Percentiles rank a stretch among this genome's conserved stretches.
Evolutionary conservation across 2,888 invertebrate genomes (phyloP).

Genomic region (Tricholauxania praeusta): DNA sequence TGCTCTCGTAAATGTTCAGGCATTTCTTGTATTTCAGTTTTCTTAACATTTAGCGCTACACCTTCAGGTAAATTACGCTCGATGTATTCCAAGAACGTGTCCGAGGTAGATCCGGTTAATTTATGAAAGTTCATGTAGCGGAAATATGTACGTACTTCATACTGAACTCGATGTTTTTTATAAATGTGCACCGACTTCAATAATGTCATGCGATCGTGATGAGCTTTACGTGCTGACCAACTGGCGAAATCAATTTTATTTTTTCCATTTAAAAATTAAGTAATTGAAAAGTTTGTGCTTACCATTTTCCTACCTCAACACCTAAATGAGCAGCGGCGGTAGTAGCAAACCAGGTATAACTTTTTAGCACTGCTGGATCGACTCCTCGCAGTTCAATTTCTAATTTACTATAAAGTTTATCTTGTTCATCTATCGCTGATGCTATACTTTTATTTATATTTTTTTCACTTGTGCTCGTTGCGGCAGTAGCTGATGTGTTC

Average conservation of each 20-base stretch:
- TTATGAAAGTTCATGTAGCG: slow-evolving; percentile 84
- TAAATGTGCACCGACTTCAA: slow-evolving; percentile 90
- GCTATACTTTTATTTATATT: not conserved
- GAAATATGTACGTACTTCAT: slow-evolving; percentile 94
- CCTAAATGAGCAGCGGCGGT: slow-evolving; percentile 86
- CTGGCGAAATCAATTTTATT: slow-evolving; percentile 68
- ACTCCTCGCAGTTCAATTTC: slow-evolving; percentile 89
- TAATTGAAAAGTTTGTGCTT: slow-evolving; percentile 48
- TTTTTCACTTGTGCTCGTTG: not conserved
- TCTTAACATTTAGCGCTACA: slow-evolving; percentile 91
- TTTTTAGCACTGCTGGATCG: slow-evolving; percentile 88
- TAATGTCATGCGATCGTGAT: slow-evolving; percentile 82
- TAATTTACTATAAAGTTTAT: slow-evolving; percentile 85
- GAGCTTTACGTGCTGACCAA: slow-evolving; percentile 78
- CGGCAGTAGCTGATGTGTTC: not conserved
- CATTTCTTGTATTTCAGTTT: slow-evolving; percentile 74
- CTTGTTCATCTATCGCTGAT: slow-evolving; percentile 59
- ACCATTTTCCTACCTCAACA: slow-evolving; percentile 80
- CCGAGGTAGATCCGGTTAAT: slow-evolving; percentile 94
- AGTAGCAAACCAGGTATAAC: slow-evolving; percentile 87
- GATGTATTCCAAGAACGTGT: slow-evolving; percentile 95
- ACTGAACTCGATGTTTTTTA: slow-evolving; percentile 95
- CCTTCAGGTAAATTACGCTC: slow-evolving; percentile 98
- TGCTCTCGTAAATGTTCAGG: slow-evolving; percentile 72
- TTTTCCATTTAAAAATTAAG: slow-evolving; percentile 7